Conservation (phyloP, 2,888 invertebrate genomes). For the Pterostichus niger region DNA sequence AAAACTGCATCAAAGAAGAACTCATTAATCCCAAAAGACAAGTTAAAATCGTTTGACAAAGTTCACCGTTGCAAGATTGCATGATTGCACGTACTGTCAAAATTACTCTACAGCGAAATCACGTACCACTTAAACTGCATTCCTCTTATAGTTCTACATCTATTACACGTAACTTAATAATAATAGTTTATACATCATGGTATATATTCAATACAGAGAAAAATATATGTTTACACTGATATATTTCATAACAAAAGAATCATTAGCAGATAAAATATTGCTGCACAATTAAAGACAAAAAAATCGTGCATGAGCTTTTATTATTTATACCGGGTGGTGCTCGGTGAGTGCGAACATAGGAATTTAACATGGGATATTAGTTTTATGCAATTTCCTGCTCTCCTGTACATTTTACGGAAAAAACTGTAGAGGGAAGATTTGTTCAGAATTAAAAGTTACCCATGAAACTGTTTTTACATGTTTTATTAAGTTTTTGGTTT, state of each 20-base stretch:
- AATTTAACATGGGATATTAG: no score
- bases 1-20: slow-evolving; percentile 28
- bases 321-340: no score
- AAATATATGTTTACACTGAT: neutral
- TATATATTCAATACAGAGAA: neutral
- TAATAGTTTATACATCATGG: slow-evolving; percentile 11
- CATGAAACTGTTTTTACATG: no score
- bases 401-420: no score
- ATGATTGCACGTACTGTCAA: slow-evolving; percentile 40
- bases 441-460: no score
- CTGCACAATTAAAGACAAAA: slow-evolving; percentile 24
- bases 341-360: no score
- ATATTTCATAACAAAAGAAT: slow-evolving; percentile 7
- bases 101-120: neutral
- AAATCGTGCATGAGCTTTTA: slow-evolving; percentile 8
- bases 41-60: slow-evolving; percentile 47
- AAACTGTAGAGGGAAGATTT: no score
- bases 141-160: neutral
- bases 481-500: no score
- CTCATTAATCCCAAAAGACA: slow-evolving; percentile 7
- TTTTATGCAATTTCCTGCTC: no score
- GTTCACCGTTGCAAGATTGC: slow-evolving; percentile 21
- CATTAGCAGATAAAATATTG: slow-evolving; percentile 15
- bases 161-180: slow-evolving; percentile 1
- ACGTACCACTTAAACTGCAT: slow-evolving; percentile 20